Evolutionary conservation across 2,888 invertebrate species (phyloP).

Genomic region (Mythimna lalbum): DNA sequence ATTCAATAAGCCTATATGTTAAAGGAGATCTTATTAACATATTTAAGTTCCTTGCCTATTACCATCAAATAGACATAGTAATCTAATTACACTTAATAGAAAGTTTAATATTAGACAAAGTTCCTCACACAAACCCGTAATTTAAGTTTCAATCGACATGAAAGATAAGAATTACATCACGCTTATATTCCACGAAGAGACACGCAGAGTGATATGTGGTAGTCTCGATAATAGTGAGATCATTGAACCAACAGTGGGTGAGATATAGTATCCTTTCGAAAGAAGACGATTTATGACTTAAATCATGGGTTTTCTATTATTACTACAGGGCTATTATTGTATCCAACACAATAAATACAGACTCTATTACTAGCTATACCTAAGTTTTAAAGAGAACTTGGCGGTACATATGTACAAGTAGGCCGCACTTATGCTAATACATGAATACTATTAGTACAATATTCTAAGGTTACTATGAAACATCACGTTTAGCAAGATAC

Average conservation of each 20-base stretch:
- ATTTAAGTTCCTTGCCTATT: background rate
- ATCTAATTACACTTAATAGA: background rate
- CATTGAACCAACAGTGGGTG: background rate
- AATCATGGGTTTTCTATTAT: background rate
- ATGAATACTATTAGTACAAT: background rate
- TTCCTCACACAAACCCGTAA: constrained; percentile 16
- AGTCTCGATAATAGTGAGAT: background rate
- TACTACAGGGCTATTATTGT: background rate
- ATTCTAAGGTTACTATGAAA: background rate
- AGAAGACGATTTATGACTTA: background rate
- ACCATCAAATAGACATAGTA: background rate
- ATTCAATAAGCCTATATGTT: constrained; percentile 7
- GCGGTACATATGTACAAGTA: constrained; percentile 1
- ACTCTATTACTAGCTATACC: background rate
- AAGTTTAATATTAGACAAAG: constrained; percentile 18
- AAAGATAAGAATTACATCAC: no score
- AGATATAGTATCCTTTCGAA: background rate
- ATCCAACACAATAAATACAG: background rate
- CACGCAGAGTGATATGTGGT: background rate
- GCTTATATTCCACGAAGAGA: no score
- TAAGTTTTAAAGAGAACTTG: background rate
- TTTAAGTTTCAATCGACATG: background rate
- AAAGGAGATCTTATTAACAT: background rate
- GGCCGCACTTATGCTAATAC: constrained; percentile 3
- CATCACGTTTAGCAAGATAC: background rate